Conservation (phyloP, 2,797 vertebrate species). For the Pampus argenteus region DNA sequence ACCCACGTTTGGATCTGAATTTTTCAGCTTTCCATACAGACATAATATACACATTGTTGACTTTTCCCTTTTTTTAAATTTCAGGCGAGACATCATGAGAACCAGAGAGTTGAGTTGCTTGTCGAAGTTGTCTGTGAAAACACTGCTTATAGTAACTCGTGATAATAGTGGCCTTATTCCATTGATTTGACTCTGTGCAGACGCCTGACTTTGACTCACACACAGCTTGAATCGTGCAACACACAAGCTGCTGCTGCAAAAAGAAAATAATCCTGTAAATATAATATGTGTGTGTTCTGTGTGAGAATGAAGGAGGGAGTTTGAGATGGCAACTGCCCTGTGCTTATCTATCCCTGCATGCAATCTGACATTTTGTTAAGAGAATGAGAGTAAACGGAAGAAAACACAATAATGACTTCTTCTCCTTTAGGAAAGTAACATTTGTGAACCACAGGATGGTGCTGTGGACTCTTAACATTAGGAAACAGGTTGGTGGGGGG, state of each 20-base stretch:
- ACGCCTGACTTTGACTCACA: background rate
- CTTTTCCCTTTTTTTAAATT: conserved; percentile 80
- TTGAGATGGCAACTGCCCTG: conserved; percentile 19
- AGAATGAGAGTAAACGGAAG: background rate
- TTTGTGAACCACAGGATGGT: conserved; percentile 29
- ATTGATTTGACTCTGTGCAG: background rate
- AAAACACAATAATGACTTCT: background rate
- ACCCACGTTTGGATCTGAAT: conserved; percentile 70
- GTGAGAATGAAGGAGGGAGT: conserved; percentile 8
- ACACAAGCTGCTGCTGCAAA: conserved; percentile 10
- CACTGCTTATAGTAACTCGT: conserved; percentile 33
- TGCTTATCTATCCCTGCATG: conserved; percentile 40
- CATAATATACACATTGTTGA: conserved; percentile 64
- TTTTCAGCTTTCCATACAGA: conserved; percentile 63
- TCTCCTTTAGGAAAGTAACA: conserved; percentile 5
- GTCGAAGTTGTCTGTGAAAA: conserved; percentile 21
- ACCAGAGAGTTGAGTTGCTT: conserved; percentile 35
- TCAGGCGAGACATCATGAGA: conserved; percentile 50
- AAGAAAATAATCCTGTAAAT: conserved; percentile 1
- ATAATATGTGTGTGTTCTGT: background rate
- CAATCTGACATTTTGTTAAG: conserved; percentile 9
- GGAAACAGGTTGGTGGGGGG: background rate
- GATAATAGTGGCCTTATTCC: conserved; percentile 39
- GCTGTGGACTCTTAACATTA: conserved; percentile 14
- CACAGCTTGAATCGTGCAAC: conserved; percentile 3